A percentile compares a stretch with the other conserved stretches of the same genome.
Conservation (phyloP, 2,113 vertebrate species). For the Dolichotis patagonum region DNA sequence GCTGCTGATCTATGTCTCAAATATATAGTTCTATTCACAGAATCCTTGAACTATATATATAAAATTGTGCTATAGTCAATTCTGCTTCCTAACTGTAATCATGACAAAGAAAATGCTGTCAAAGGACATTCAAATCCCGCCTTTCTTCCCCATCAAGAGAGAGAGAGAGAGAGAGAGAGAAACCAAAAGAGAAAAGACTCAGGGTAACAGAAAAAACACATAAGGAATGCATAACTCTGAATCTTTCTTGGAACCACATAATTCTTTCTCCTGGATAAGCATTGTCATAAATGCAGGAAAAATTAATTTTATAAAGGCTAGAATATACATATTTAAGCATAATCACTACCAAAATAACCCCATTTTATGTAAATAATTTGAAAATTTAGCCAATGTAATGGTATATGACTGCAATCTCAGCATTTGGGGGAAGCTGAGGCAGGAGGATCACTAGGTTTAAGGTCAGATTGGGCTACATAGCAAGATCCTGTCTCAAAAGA, state of each 20-base stretch:
- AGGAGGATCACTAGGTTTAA: neutral
- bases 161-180: neutral
- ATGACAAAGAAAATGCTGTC: slow-evolving; percentile 45
- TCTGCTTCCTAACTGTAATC: slow-evolving; percentile 40
- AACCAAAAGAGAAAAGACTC: neutral
- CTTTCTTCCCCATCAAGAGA: slow-evolving; percentile 4
- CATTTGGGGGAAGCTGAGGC: neutral
- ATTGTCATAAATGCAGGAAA: neutral
- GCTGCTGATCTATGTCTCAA: neutral
- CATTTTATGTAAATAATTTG: slow-evolving; percentile 45
- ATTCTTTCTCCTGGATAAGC: neutral
- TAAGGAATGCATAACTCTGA: neutral
- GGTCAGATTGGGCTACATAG: neutral
- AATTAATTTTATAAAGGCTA: slow-evolving; percentile 30
- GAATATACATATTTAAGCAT: slow-evolving; percentile 37
- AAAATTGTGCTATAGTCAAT: neutral
- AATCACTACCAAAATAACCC: slow-evolving; percentile 12
- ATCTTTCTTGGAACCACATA: neutral
- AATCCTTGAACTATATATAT: neutral
- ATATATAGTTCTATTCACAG: slow-evolving; percentile 37
- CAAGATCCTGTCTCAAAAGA: neutral
- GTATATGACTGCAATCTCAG: neutral
- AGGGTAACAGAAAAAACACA: neutral
- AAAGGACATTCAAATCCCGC: slow-evolving; percentile 14
- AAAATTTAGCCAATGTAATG: neutral